Percentiles rank a stretch among this genome's conserved stretches.
Conservation (phyloP, 2,888 invertebrate species). For the Steinernema hermaphroditum region DNA sequence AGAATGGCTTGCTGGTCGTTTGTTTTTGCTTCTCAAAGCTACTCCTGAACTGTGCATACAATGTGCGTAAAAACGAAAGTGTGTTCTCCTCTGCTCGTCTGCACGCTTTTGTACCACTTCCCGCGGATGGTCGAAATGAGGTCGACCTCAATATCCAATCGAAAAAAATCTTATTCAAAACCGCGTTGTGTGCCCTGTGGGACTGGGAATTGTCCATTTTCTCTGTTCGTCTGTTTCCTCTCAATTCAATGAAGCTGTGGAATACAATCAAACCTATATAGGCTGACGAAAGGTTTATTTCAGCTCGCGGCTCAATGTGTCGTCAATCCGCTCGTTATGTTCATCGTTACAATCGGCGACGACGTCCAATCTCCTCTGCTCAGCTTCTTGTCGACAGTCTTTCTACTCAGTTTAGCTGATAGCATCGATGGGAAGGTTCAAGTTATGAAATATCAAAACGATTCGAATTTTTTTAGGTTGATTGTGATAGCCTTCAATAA, state of each 20-base stretch:
- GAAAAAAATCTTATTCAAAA: background rate
- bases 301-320: background rate
- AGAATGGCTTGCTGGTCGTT: too few relatives aligned
- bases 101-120: too few relatives aligned
- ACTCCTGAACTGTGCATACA: too few relatives aligned
- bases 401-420: background rate
- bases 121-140: too few relatives aligned
- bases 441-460: too few relatives aligned
- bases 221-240: background rate
- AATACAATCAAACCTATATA: too few relatives aligned
- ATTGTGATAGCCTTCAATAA: constrained; percentile 9
- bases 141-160: background rate
- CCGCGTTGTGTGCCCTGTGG: background rate
- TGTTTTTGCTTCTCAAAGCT: too few relatives aligned
- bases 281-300: too few relatives aligned
- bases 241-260: too few relatives aligned
- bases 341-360: background rate
- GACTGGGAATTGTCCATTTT: background rate
- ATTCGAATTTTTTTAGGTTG: background rate
- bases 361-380: background rate
- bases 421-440: constrained; percentile 16
- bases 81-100: too few relatives aligned
- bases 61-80: too few relatives aligned
- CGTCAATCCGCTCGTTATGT: background rate
- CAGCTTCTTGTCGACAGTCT: background rate